Conservation (phyloP, 64 coral and sea anemone genomes). For the Montipora foliosa region DNA sequence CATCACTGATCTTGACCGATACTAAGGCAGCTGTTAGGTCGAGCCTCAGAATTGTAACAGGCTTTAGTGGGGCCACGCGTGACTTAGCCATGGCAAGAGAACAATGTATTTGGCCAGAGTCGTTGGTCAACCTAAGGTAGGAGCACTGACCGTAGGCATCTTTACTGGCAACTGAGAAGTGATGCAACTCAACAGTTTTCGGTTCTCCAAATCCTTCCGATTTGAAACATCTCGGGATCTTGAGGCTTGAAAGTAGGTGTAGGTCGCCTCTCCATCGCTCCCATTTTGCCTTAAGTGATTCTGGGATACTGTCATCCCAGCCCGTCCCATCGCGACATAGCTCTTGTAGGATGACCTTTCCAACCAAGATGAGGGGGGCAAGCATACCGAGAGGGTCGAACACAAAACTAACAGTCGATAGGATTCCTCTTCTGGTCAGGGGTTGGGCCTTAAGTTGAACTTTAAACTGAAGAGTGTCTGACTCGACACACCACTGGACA, state of each 20-base stretch:
- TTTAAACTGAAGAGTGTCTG: slow-evolving; percentile 21
- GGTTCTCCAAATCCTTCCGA: background rate
- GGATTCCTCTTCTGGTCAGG: background rate
- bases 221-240: background rate
- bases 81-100: slow-evolving; percentile 6
- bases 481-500: slow-evolving; percentile 35
- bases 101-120: slow-evolving; percentile 30
- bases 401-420: slow-evolving; percentile 9
- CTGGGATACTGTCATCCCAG: slow-evolving; percentile 25
- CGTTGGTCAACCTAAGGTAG: slow-evolving; percentile 43
- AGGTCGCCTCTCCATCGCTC: slow-evolving; percentile 28
- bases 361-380: background rate
- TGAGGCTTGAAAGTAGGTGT: background rate
- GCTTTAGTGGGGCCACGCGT: background rate
- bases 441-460: slow-evolving; percentile 3
- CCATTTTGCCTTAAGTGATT: slow-evolving; percentile 9
- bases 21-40: background rate
- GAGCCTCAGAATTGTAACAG: slow-evolving; percentile 28
- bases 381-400: slow-evolving; percentile 27
- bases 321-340: background rate
- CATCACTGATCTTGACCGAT: background rate
- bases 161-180: slow-evolving; percentile 49
- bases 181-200: slow-evolving; percentile 37
- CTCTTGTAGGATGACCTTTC: slow-evolving; percentile 7
- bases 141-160: slow-evolving; percentile 59